Base-by-base conservation (phyloP, 2,113 vertebrate species). In the Odontesthes bonariensis region DNA sequence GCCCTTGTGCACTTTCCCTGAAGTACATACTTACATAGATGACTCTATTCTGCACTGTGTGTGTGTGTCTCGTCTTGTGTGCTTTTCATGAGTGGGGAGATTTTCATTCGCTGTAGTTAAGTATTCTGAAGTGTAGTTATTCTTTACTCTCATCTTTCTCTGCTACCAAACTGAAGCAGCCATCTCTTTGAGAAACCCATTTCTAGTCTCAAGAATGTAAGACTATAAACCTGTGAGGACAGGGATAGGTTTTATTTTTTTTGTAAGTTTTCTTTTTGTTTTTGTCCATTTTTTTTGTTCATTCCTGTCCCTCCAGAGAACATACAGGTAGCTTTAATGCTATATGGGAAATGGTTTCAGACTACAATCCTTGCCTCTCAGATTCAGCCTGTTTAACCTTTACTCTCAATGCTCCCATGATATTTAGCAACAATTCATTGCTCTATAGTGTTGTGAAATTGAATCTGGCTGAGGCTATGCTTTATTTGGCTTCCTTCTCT, bases 1-100 rank as follows among this genome's bases (percentile, higher is more conserved):
- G 84, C 86, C 86, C 89, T 88, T 80, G 83, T 88, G 87, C 88
- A 88, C 87, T 89, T 74, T 83, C 75, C 69, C 85, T 86, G 73
- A 85, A 89, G 89, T 87, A 57, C 66, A n/a, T 62, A 73, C 90
- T 92, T 75, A 64, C 78, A 77, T 80, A 58, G 81, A 90, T 86
- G 79, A 80, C 83, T 91, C 66, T 82, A 82, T 89, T 83, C 72
- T 70, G 47, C 62, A 38, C 59, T 62, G 55, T 27, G 27, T 69
- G 69, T 82, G 75, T 66, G 75, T 71, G 51, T 86, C 72, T 23
- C 0, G 33, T 72, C 31, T 57, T 64, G 79, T 84, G 74, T 27
- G 38, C 67, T 83, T 87, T 81, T 65, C 77, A 73, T 33, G 72
- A 86, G 66, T 61, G 73, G 69, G 49, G 68, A 79, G 79, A 81